phyloP scores from a whole-genome alignment of 1,140 invertebrate species.

The Panagrolaimus sp. region DNA sequence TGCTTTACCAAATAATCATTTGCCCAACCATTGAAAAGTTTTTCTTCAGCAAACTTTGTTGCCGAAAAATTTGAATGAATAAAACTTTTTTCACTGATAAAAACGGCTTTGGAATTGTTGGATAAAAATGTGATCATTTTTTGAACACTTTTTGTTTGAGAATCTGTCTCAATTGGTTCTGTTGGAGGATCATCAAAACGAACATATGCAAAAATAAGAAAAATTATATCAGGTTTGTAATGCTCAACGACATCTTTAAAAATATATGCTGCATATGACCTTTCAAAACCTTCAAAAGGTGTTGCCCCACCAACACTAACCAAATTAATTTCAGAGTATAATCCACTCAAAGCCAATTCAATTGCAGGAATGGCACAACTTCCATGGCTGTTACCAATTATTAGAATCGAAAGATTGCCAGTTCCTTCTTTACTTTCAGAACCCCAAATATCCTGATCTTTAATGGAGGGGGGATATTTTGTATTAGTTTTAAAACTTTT shows the following conservation, averaged over 20 bases:
- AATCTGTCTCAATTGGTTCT: neutral
- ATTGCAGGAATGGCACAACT: neutral
- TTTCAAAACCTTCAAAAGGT: neutral
- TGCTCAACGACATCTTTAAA: neutral
- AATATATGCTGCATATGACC: neutral
- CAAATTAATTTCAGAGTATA: neutral
- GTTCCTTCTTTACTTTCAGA: too few relatives aligned
- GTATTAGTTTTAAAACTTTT: too few relatives aligned
- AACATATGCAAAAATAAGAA: neutral
- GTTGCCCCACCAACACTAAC: neutral
- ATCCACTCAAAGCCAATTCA: neutral
- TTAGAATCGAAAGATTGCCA: neutral
- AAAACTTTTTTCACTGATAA: neutral
- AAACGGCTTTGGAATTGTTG: neutral
- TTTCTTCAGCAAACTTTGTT: neutral
- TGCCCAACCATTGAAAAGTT: neutral
- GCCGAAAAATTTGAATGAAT: too few relatives aligned
- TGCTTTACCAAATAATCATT: neutral
- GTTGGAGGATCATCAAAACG: neutral
- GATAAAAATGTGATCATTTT: neutral
- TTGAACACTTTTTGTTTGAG: neutral
- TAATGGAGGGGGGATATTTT: too few relatives aligned
- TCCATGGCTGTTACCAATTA: neutral
- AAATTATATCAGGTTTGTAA: neutral
- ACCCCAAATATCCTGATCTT: too few relatives aligned